Conservation (phyloP, 2,888 invertebrate species). For the Acanthosepion pharaonis region DNA sequence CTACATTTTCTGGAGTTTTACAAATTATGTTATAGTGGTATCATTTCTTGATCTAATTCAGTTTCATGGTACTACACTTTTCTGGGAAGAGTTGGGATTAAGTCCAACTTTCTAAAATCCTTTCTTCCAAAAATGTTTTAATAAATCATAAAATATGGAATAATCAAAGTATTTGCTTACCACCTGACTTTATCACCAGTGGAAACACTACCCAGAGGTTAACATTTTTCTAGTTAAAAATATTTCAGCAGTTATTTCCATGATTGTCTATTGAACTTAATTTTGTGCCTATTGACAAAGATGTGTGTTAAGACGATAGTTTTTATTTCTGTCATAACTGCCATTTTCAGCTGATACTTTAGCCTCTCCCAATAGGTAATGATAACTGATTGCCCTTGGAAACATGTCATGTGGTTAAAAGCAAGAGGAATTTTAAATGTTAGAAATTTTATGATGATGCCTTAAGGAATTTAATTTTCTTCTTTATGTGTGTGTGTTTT, state of each 20-base stretch:
- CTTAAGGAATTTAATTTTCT: background rate
- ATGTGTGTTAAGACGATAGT: background rate
- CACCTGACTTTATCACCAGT: no score
- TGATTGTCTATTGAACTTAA: background rate
- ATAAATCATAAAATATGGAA: no score
- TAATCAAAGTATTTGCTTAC: no score
- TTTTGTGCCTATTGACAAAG: background rate
- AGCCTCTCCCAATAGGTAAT: background rate
- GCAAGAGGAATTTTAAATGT: background rate
- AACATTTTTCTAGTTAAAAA: background rate
- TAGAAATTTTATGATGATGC: background rate
- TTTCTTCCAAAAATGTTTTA: no score
- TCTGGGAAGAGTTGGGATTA: no score
- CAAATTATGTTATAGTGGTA: no score
- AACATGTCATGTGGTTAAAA: background rate
- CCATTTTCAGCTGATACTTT: slow-evolving; percentile 20
- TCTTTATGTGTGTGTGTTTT: no score
- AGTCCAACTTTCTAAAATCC: no score
- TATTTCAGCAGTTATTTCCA: background rate
- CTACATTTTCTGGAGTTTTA: no score
- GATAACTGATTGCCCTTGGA: background rate
- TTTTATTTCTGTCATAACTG: background rate
- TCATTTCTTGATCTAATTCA: no score
- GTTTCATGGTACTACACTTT: no score
- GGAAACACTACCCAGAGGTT: no score